A percentile compares a stretch with the other conserved stretches of the same genome.
Evolutionary conservation across 2,888 invertebrate species (phyloP).

Genomic region (Megaustenia siamemsis): DNA sequence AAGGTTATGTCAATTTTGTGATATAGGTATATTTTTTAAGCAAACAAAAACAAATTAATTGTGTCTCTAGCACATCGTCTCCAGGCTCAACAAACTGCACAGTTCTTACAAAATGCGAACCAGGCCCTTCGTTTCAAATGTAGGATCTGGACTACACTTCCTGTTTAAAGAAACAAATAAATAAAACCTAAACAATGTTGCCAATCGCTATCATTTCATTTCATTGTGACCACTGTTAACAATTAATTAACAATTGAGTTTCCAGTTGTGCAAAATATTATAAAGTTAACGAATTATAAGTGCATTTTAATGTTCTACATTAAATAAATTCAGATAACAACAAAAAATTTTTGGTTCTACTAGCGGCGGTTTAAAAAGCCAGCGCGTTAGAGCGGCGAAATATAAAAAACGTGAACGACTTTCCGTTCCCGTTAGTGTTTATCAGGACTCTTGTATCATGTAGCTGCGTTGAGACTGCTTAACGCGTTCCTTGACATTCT

Average conservation of each 20-base stretch:
- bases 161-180: conserved; percentile 5
- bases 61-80: neutral
- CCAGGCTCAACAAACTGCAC: conserved; percentile 49
- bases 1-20: neutral
- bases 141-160: neutral
- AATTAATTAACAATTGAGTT: no score
- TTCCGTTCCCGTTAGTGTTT: no score
- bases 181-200: no score
- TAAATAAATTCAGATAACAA: neutral
- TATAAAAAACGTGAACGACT: neutral
- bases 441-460: no score
- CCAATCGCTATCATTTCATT: no score
- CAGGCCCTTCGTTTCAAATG: neutral
- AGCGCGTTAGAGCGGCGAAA: neutral
- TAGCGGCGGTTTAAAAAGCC: neutral
- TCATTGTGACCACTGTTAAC: no score
- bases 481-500: no score
- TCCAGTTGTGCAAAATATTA: no score
- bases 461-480: no score
- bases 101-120: conserved; percentile 33
- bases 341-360: neutral
- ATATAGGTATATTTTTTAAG: neutral
- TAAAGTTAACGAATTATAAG: no score
- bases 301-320: no score
- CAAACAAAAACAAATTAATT: neutral